A percentile compares a stretch with the other conserved stretches of the same genome.
phyloP scores from a whole-genome alignment of 2,888 invertebrate species.

The Chironomus riparius region DNA sequence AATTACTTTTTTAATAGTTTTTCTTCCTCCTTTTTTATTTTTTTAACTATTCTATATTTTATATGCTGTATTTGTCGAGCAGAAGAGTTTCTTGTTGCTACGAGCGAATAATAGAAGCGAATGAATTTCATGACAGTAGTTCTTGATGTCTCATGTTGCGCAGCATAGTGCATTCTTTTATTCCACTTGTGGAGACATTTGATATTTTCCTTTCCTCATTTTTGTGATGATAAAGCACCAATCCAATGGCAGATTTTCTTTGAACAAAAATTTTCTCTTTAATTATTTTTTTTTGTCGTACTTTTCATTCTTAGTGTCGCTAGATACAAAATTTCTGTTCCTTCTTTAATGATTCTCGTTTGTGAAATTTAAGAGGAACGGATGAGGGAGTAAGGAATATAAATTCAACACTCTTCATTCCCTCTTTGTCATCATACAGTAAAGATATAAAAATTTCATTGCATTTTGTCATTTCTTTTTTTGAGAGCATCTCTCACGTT shows the following conservation, averaged over 20 bases:
- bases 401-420: too few species aligned
- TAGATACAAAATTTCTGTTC: too few species aligned
- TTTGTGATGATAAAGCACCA: constrained; percentile 13
- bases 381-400: too few species aligned
- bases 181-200: not conserved
- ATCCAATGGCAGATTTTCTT: not conserved
- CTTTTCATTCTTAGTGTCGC: constrained; percentile 1
- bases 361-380: too few species aligned
- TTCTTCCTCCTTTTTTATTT: not conserved
- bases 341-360: too few species aligned
- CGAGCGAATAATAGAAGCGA: not conserved
- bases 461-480: too few species aligned
- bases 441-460: too few species aligned
- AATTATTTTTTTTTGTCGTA: constrained; percentile 20
- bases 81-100: too few species aligned
- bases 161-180: not conserved
- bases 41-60: not conserved
- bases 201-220: constrained; percentile 3
- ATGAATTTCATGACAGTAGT: not conserved
- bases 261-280: not conserved
- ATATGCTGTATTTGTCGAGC: not conserved
- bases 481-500: too few species aligned
- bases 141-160: not conserved
- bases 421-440: too few species aligned
- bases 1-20: not conserved